A percentile compares a stretch with the other conserved stretches of the same genome.
Evolutionary conservation across 2,113 vertebrate species (phyloP).

Genomic region (Xerus inauris): DNA sequence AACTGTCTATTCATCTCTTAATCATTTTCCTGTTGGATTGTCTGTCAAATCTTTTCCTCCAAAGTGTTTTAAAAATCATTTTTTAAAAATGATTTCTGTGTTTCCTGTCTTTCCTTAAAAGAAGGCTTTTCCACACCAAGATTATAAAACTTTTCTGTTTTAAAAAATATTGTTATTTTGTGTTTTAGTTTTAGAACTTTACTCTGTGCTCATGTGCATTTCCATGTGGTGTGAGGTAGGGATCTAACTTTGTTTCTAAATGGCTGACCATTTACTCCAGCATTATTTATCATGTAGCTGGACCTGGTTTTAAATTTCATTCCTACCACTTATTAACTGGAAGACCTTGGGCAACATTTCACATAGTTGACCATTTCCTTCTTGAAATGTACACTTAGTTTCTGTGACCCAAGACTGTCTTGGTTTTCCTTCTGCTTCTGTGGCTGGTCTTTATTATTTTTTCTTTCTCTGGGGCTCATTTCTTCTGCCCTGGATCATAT

Average conservation of each 20-base stretch:
- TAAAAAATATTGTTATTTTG: neutral
- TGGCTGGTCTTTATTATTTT: neutral
- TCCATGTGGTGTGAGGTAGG: neutral
- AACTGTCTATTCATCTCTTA: neutral
- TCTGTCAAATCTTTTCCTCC: neutral
- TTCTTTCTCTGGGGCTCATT: neutral
- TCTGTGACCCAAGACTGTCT: neutral
- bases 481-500: neutral
- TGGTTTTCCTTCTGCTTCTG: constrained; percentile 47
- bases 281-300: neutral
- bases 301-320: neutral
- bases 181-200: neutral
- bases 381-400: neutral
- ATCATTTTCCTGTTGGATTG: neutral
- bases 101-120: neutral
- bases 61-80: neutral
- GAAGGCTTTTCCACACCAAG: neutral
- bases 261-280: neutral
- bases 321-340: neutral
- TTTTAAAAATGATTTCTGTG: neutral
- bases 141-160: neutral
- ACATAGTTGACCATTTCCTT: neutral
- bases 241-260: neutral
- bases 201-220: neutral
- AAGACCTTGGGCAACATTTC: neutral